Percentiles rank a stretch among this genome's conserved stretches.
phyloP scores from a whole-genome alignment of 92 coral and sea anemone genomes.

The Porites rus region DNA sequence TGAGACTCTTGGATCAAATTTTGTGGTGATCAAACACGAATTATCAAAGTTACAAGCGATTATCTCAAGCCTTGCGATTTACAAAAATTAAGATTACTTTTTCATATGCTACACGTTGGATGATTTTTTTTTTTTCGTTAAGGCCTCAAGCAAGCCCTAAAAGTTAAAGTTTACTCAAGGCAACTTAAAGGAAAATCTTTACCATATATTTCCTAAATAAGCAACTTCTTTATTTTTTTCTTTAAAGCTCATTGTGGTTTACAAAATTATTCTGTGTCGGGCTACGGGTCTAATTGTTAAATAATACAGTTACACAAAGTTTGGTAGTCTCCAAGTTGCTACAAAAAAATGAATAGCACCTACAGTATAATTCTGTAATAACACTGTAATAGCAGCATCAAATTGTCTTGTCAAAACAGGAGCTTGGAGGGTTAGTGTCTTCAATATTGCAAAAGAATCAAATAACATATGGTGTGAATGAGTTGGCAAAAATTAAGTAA shows the following conservation, averaged over 20 bases:
- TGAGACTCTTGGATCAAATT: conserved; percentile 39
- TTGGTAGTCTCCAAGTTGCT: conserved; percentile 34
- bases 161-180: conserved; percentile 33
- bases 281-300: no score
- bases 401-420: conserved; percentile 33
- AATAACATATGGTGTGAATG: conserved; percentile 27
- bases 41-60: conserved; percentile 37
- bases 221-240: conserved; percentile 33
- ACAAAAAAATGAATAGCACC: conserved; percentile 29
- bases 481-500: conserved; percentile 15
- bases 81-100: conserved; percentile 30
- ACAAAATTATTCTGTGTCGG: conserved; percentile 36
- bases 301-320: conserved; percentile 26
- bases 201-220: conserved; percentile 33
- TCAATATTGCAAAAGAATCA: conserved; percentile 24
- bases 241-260: conserved; percentile 18
- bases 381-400: conserved; percentile 31
- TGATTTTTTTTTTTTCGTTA: conserved; percentile 20
- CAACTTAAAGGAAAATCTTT: conserved; percentile 42
- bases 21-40: conserved; percentile 42
- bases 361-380: neutral
- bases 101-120: conserved; percentile 28
- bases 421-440: conserved; percentile 26
- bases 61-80: conserved; percentile 35
- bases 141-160: conserved; percentile 46